phyloP scores from a whole-genome alignment of 2,113 vertebrate species.

The Psilopogon haemacephalus region DNA sequence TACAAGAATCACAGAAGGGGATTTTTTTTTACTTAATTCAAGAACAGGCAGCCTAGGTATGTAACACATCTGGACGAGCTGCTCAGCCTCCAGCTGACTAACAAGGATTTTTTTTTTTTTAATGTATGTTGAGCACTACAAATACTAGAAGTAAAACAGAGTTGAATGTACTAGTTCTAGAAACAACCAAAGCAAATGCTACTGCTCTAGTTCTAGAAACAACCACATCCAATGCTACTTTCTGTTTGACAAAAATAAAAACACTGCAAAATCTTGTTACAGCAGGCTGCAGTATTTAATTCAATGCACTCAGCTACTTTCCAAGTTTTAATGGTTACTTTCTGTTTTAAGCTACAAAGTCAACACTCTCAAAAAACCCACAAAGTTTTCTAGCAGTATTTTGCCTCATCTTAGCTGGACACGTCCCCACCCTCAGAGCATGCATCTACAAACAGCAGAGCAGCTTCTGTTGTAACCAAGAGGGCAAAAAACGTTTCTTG shows the following conservation, averaged over 20 bases:
- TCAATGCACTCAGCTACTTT: neutral
- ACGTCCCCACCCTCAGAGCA: neutral
- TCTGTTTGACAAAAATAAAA: neutral
- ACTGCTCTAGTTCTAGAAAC: neutral
- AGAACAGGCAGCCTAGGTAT: neutral
- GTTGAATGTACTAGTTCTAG: neutral
- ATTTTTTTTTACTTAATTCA: constrained; percentile 15
- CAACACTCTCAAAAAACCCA: neutral
- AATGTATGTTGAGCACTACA: neutral
- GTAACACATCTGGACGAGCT: neutral
- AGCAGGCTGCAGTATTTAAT: neutral
- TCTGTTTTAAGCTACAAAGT: neutral
- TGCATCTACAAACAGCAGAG: neutral
- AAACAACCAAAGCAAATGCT: neutral
- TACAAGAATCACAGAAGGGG: constrained; percentile 13
- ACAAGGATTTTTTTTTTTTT: neutral
- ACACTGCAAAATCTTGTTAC: neutral
- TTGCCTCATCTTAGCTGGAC: neutral
- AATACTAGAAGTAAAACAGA: neutral
- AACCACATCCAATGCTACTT: neutral
- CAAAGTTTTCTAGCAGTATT: neutral
- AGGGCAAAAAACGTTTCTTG: neutral
- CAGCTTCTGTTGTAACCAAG: neutral
- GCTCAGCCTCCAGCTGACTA: neutral
- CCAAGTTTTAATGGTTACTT: neutral